phyloP scores from a whole-genome alignment of 2,888 invertebrate genomes.

The Tipula confusa region DNA sequence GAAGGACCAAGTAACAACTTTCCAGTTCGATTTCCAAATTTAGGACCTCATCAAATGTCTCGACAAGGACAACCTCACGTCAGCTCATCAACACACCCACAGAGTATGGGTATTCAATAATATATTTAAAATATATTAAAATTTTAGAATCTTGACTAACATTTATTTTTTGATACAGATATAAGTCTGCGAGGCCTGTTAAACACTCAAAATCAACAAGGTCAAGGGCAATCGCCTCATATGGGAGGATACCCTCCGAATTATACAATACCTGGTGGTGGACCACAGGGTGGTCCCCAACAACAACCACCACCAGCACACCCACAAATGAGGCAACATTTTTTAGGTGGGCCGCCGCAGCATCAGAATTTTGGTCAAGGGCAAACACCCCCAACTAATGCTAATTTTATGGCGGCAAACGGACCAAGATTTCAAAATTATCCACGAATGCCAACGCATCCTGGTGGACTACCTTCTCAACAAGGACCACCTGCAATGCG shows the following conservation, averaged over 20 bases:
- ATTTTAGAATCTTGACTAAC: neutral
- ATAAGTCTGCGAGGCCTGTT: conserved; percentile 50
- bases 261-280: conserved; percentile 34
- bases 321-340: conserved; percentile 47
- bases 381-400: conserved; percentile 48
- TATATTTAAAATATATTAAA: conserved; percentile 33
- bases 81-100: conserved; percentile 62
- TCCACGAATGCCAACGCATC: conserved; percentile 54
- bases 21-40: conserved; percentile 45
- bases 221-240: conserved; percentile 45
- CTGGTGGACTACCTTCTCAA: conserved; percentile 50
- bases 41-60: conserved; percentile 46
- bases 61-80: conserved; percentile 57
- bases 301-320: conserved; percentile 39
- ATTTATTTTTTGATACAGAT: conserved; percentile 40
- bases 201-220: conserved; percentile 49
- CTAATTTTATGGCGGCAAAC: conserved; percentile 51
- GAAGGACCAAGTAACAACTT: conserved; percentile 45
- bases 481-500: conserved; percentile 35
- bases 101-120: conserved; percentile 52
- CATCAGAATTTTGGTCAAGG: conserved; percentile 47
- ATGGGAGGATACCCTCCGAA: conserved; percentile 40
- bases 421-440: conserved; percentile 48
- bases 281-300: conserved; percentile 47
- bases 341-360: conserved; percentile 46